Percentiles rank a stretch among this genome's conserved stretches.
These are phyloP conservation scores for Sanderia malayensis DNA, from an alignment of 30 jellyfish, hydroid and myxozoan genomes.

Conservation along the genomic window DNA sequence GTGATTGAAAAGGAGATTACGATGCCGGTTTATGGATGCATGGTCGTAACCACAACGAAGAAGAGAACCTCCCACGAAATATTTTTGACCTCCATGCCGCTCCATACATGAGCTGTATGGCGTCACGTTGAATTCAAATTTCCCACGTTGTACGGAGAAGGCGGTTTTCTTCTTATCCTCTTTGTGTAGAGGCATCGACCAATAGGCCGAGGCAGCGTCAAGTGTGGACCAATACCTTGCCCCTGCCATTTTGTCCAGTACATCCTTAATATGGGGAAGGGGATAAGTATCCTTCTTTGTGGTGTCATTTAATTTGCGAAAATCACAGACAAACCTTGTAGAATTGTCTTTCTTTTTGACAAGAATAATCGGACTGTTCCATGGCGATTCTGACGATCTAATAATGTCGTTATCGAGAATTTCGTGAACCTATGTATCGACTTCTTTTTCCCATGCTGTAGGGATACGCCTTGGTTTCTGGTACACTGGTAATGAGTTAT, in stretches of 20 bases:
- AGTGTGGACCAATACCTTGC: constrained; percentile 20
- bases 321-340: constrained; percentile 10
- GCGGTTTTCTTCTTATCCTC: constrained; percentile 16
- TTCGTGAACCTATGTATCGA: background rate
- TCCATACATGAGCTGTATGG: background rate
- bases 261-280: background rate
- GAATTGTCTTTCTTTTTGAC: background rate
- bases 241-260: constrained; percentile 6
- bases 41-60: too few species aligned
- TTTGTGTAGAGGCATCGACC: constrained; percentile 21
- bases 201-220: constrained; percentile 20
- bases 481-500: constrained; percentile 7
- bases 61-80: too few species aligned
- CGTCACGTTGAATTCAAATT: constrained; percentile 12
- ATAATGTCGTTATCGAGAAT: constrained; percentile 3
- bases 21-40: too few species aligned
- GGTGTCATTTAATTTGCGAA: background rate
- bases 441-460: constrained; percentile 9
- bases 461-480: constrained; percentile 20
- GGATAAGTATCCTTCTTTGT: background rate
- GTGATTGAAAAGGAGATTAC: too few species aligned
- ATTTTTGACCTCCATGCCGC: too few species aligned
- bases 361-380: background rate
- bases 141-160: constrained; percentile 27
- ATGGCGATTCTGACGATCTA: background rate